Conservation (phyloP, 30 jellyfish, hydroid and myxozoan genomes). For the Sanderia malayensis region DNA sequence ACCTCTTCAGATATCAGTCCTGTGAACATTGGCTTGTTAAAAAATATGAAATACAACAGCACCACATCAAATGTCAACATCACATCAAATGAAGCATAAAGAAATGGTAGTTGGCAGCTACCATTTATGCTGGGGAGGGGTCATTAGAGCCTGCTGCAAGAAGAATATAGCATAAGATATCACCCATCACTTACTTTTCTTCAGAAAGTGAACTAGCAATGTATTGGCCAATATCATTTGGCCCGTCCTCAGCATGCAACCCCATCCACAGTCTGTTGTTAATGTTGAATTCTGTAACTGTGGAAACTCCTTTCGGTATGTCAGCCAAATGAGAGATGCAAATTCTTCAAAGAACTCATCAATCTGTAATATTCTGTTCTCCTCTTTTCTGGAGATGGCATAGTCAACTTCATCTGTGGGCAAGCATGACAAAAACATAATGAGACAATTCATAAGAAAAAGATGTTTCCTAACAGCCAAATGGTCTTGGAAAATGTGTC, state of each 20-base stretch:
- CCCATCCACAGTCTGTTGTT: slow-evolving; percentile 99
- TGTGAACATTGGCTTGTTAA: too few relatives aligned
- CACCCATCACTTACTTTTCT: slow-evolving; percentile 76
- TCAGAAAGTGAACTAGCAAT: slow-evolving; percentile 71
- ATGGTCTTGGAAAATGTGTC: too few relatives aligned
- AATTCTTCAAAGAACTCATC: slow-evolving; percentile 83
- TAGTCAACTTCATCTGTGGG: slow-evolving; percentile 46
- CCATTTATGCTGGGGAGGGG: too few relatives aligned
- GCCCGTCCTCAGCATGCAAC: slow-evolving; percentile 98
- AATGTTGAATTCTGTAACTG: slow-evolving; percentile 83
- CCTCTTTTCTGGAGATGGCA: slow-evolving; percentile 13
- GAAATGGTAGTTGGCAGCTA: too few relatives aligned
- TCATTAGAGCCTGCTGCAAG: too few relatives aligned
- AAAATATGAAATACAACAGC: too few relatives aligned
- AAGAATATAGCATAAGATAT: too few relatives aligned
- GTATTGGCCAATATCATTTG: slow-evolving; percentile 96
- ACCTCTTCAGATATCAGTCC: too few relatives aligned
- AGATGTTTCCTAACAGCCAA: neutral
- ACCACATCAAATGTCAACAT: too few relatives aligned
- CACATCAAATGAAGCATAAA: too few relatives aligned
- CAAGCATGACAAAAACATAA: neutral
- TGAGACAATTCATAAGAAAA: neutral
- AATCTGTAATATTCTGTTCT: slow-evolving; percentile 52
- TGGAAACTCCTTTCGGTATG: slow-evolving; percentile 90
- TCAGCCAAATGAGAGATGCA: slow-evolving; percentile 78